Base-by-base conservation (phyloP, 2,797 vertebrate species). In the Ambastaia sidthimunki region DNA sequence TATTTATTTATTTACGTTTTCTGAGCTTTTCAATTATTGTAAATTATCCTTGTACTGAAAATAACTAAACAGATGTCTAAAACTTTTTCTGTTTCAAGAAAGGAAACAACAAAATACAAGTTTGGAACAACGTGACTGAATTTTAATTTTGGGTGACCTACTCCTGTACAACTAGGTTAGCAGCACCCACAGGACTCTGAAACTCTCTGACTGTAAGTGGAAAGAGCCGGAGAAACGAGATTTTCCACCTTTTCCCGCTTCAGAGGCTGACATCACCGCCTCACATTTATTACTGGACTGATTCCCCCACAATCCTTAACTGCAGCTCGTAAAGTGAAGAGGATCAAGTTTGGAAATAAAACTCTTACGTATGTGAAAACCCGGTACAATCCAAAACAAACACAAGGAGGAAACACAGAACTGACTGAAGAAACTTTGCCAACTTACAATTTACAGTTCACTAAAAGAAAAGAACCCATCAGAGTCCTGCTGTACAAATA, bases 191-290 rank as follows among this genome's bases (percentile, higher is more conserved):
- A 37, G 31, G 18, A n/a, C 34, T 31, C 25, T 15, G 47, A 66
- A 54, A 55, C 47, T 65, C 60, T 48, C 23, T 69, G 15, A 71
- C 57, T 71, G 55, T 78, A 23, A 66, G 19, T 13, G 54, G 67
- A 63, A 83, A 81, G n/a, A 62, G 31, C 25, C 25, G 59, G 41
- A 74, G 34, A 28, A 37, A 28, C 65, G 6, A 70, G 48, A 72
- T 75, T 71, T 63, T 66, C 66, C 47, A 18, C 11, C 28, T 41
- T 57, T 69, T 59, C 34, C 73, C 54, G n/a, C 11, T 37, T 75
- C 52, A 85, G 76, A 82, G 77, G 21, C 75, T 84, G 82, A 83
- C 84, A 86, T 86, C 83, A 86, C 69, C 68, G 62, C 57, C 78
- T 78, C 44, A 57, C 44, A 77, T 82, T 82, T 82, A 85, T 59